Evolutionary conservation across 1,140 invertebrate genomes (phyloP), one percentile per base, ranked within the genome.

Genomic region (Brachionus rotundiformis): DNA sequence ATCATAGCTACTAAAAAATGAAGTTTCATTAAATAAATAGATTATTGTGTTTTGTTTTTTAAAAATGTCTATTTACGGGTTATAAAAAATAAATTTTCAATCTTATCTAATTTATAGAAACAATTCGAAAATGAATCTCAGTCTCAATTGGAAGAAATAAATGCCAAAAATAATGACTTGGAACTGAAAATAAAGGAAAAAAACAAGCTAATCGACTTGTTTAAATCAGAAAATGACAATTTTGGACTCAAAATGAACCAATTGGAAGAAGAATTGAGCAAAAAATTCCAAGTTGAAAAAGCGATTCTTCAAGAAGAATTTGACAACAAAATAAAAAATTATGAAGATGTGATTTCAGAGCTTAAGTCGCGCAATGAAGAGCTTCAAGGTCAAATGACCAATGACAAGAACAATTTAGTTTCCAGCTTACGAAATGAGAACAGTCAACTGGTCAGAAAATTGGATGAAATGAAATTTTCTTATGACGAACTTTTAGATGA

Each of bases 41-140:
- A n/a, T n/a, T n/a, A n/a, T n/a, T n/a, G n/a, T n/a, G n/a, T n/a
- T n/a, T n/a, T n/a, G n/a, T n/a, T n/a, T n/a, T n/a, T n/a, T n/a
- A n/a, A n/a, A n/a, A n/a, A n/a, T n/a, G n/a, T n/a, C n/a, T n/a
- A n/a, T n/a, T n/a, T n/a, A n/a, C n/a, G n/a, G n/a, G n/a, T n/a
- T n/a, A 0, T 13, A 41, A 41, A 41, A 41, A 41, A 41, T 41
- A 6, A 49, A 49, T 49, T 49, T 49, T 1, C 13, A 39, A 68
- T 39, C 16, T 68, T 36, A 19, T 16, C 6, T 36, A 7, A 36
- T 39, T 68, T 68, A 13, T 6, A 68, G 68, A 73, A 73, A 73
- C 36, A 73, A 73, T 73, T 39, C 25, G 68, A 73, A 27, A 73
- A 73, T 41, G 68, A 73, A 25, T 73, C 68, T 3, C 39, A 41